These are phyloP conservation scores for Drosophila macrothrix DNA, from an alignment of 2,888 invertebrate species.

Conservation along the genomic window DNA sequence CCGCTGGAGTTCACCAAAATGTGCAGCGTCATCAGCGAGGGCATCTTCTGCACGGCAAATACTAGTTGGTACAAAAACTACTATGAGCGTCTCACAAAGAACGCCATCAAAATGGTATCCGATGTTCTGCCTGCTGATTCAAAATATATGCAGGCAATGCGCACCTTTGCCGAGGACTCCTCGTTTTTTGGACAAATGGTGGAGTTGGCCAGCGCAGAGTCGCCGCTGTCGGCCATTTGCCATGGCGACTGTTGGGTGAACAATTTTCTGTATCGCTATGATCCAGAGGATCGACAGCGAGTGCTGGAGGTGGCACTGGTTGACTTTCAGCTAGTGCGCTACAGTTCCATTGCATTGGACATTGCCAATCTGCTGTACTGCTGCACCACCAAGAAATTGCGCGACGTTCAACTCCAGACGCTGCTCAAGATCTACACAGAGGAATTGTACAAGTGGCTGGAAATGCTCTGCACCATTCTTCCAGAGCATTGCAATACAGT, in stretches of 20 bases:
- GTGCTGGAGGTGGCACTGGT: slow-evolving; percentile 88
- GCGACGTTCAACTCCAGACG: slow-evolving; percentile 87
- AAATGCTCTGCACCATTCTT: slow-evolving; percentile 86
- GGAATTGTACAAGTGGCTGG: slow-evolving; percentile 87
- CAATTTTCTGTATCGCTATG: slow-evolving; percentile 89
- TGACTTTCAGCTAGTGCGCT: slow-evolving; percentile 90
- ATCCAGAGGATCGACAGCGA: slow-evolving; percentile 82
- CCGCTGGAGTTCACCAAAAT: slow-evolving; percentile 87
- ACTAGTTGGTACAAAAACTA: slow-evolving; percentile 89
- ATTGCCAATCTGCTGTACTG: slow-evolving; percentile 89
- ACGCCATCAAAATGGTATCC: slow-evolving; percentile 88
- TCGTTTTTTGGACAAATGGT: slow-evolving; percentile 90
- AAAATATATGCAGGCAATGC: slow-evolving; percentile 87
- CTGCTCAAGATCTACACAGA: slow-evolving; percentile 88
- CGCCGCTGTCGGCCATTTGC: slow-evolving; percentile 89
- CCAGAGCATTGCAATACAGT: slow-evolving; percentile 84
- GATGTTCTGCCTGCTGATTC: slow-evolving; percentile 83
- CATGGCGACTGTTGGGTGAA: slow-evolving; percentile 93
- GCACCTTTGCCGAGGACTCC: slow-evolving; percentile 87
- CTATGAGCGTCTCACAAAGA: slow-evolving; percentile 88
- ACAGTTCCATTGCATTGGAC: slow-evolving; percentile 90
- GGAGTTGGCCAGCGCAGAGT: slow-evolving; percentile 87
- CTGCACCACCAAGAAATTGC: slow-evolving; percentile 88
- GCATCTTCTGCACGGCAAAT: slow-evolving; percentile 88
- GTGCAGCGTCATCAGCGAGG: slow-evolving; percentile 85